Percentiles rank a stretch among this genome's conserved stretches.
Evolutionary conservation across 2,888 invertebrate species (phyloP).

Genomic region (Caenorhabditis doughertyi): DNA sequence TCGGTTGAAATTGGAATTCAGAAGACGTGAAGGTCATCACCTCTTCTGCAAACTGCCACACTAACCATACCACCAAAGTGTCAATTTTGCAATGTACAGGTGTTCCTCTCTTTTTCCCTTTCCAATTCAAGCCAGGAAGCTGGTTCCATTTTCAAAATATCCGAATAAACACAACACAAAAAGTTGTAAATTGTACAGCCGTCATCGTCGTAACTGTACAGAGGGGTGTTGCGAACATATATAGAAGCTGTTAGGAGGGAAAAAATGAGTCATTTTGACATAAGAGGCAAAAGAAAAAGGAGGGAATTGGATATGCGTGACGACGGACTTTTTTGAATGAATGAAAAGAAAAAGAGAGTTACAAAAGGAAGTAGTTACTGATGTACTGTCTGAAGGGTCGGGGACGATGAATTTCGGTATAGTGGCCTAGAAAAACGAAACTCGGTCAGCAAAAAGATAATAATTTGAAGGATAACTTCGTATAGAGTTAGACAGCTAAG

Average conservation of each 20-base stretch:
- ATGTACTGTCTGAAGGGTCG: neutral
- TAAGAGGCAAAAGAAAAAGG: neutral
- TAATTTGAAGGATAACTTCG: too few relatives aligned
- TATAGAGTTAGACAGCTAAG: too few relatives aligned
- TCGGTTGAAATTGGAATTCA: conserved; percentile 28
- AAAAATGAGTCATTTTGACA: conserved; percentile 7
- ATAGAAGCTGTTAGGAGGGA: neutral
- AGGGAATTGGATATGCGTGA: conserved; percentile 14
- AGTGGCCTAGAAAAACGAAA: too few relatives aligned
- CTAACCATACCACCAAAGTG: conserved; percentile 2
- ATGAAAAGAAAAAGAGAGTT: conserved; percentile 1
- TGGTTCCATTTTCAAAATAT: neutral
- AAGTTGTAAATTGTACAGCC: neutral
- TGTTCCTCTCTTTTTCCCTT: neutral
- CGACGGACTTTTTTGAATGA: conserved; percentile 15
- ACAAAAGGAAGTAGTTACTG: conserved; percentile 8
- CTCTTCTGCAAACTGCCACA: neutral
- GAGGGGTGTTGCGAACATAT: conserved; percentile 11
- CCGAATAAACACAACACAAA: conserved; percentile 7
- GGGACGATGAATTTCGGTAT: neutral
- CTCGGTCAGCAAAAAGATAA: too few relatives aligned
- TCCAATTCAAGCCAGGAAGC: neutral
- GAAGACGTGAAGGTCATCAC: conserved; percentile 50
- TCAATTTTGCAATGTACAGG: neutral
- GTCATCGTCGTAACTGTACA: neutral